Percentiles rank a stretch among this genome's conserved stretches.
Conservation (phyloP, 2,797 vertebrate genomes). For the Lagocephalus sceleratus region DNA sequence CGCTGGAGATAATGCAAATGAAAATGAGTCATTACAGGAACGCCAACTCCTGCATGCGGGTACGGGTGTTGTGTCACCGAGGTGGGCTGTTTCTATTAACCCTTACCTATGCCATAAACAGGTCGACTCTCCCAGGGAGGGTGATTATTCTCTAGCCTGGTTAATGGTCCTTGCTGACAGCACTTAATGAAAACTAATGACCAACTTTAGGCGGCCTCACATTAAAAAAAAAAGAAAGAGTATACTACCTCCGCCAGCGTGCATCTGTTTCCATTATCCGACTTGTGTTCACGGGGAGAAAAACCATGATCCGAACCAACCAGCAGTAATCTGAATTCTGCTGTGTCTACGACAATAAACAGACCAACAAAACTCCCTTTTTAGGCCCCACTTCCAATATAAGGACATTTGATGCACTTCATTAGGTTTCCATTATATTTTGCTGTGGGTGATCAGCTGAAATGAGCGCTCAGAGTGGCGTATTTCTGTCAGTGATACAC, state of each 20-base stretch:
- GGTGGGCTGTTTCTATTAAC: conserved; percentile 74
- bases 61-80: conserved; percentile 48
- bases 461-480: conserved; percentile 65
- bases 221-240: conserved; percentile 37
- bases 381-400: conserved; percentile 37
- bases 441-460: conserved; percentile 61
- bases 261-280: conserved; percentile 45
- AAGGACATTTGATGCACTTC: conserved; percentile 60
- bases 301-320: conserved; percentile 9
- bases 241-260: conserved; percentile 40
- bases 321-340: too few relatives aligned
- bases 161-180: conserved; percentile 75
- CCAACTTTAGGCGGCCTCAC: conserved; percentile 28
- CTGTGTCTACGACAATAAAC: conserved; percentile 16
- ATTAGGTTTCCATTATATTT: conserved; percentile 74
- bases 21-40: conserved; percentile 39
- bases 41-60: background rate
- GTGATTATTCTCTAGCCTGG: conserved; percentile 68
- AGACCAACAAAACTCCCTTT: conserved; percentile 6
- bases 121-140: conserved; percentile 62
- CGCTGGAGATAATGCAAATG: conserved; percentile 22
- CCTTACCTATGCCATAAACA: conserved; percentile 60
- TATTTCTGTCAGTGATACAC: conserved; percentile 60
- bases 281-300: conserved; percentile 13
- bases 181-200: conserved; percentile 73